phyloP scores from a whole-genome alignment of 2,888 invertebrate genomes.

The Aphidoletes aphidimyza region DNA sequence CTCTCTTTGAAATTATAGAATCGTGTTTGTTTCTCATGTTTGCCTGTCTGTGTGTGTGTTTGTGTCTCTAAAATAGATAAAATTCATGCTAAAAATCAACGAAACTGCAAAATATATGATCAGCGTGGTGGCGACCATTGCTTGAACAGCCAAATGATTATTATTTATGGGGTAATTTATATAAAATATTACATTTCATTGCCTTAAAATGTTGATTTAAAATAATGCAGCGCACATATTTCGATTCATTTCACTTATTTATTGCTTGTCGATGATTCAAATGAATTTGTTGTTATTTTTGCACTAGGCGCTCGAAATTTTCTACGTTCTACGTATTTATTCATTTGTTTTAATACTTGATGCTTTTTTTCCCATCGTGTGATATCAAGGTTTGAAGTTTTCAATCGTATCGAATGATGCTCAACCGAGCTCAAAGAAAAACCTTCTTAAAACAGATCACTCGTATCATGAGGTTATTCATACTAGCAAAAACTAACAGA shows the following conservation, averaged over 20 bases:
- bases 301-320: not conserved
- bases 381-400: too few relatives aligned
- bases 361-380: too few relatives aligned
- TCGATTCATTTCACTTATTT: slow-evolving; percentile 28
- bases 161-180: slow-evolving; percentile 52
- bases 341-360: too few relatives aligned
- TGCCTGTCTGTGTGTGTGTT: not conserved
- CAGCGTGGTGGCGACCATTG: not conserved
- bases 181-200: slow-evolving; percentile 54
- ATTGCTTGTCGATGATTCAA: slow-evolving; percentile 15
- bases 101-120: slow-evolving; percentile 32
- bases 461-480: too few relatives aligned
- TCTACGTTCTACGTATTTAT: not conserved
- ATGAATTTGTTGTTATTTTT: not conserved
- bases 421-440: too few relatives aligned
- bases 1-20: not conserved
- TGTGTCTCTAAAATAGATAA: not conserved
- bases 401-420: too few relatives aligned
- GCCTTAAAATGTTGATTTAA: slow-evolving; percentile 53
- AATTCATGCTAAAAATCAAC: slow-evolving; percentile 44
- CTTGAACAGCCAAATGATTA: slow-evolving; percentile 16
- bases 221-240: slow-evolving; percentile 50
- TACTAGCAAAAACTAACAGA: too few relatives aligned
- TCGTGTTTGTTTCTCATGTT: not conserved
- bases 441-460: too few relatives aligned